Base-by-base conservation (phyloP, 2,113 vertebrate species). In the Prietella phreatophila region DNA sequence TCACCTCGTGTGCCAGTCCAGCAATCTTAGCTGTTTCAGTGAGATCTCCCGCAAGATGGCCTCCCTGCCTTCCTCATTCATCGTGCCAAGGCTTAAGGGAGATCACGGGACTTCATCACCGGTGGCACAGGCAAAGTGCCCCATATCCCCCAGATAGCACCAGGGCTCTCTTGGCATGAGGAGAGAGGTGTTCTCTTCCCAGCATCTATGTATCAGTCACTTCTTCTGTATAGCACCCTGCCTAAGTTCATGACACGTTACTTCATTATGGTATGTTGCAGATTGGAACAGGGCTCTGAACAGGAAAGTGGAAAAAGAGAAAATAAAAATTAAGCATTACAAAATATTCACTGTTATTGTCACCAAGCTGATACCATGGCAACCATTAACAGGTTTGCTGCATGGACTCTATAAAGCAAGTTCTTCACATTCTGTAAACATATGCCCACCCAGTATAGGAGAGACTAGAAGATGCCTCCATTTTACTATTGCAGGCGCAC, bases 21-120 rank as follows among this genome's bases (percentile, higher is more conserved):
- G 95, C 95, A 95, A 96, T 95, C 94, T 96, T 96, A 94, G 92
- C 91, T 93, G 90, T 93, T 86, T 87, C 84, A 78, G 93, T 88
- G 91, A 90, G 92, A 88, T 94, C 92, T 94, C 93, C 90, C 58
- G 87, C 94, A 96, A 96, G 94, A 96, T 96, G 95, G 95, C 95
- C 94, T 89, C 94, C 94, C 69, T 86, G 84, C 87, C 83, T 87
- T 60, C n/a, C 78, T 69, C 76, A 30, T 76, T 78, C 63, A 85
- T 92, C 88, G 88, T 89, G 89, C 90, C 92, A 92, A 87, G 87
- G 90, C 93, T 93, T 91, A 89, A 65, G 91, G 89, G 92, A 91
- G 86, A 90, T 55, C 88, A 88, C 60, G 27, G 89, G 90, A 92
- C 92, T 94, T 94, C 93, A 93, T 93, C 88, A 90, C 73, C 86